Conservation (phyloP, 64 coral and sea anemone species). For the Pocillopora damicornis region DNA sequence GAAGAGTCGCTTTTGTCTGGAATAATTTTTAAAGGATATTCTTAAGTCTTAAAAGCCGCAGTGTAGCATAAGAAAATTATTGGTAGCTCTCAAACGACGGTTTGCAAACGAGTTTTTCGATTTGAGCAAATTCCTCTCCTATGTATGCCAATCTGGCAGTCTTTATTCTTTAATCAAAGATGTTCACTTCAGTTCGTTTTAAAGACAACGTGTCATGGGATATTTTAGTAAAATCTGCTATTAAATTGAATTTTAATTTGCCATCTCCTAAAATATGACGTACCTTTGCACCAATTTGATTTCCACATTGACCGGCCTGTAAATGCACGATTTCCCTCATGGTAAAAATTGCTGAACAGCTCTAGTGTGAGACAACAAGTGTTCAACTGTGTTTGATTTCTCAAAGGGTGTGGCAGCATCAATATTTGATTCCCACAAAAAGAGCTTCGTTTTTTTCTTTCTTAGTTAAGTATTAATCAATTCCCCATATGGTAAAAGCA, state of each 20-base stretch:
- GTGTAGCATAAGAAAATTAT: too few species aligned
- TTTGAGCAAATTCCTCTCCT: too few species aligned
- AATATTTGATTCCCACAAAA: neutral
- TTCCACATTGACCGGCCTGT: constrained; percentile 71
- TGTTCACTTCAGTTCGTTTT: too few species aligned
- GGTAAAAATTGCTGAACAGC: neutral
- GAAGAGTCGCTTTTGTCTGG: too few species aligned
- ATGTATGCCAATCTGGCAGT: too few species aligned
- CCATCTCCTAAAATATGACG: neutral
- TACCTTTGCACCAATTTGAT: constrained; percentile 78
- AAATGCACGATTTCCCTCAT: constrained; percentile 74
- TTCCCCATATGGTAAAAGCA: neutral
- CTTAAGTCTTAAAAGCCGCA: too few species aligned
- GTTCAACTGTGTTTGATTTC: neutral
- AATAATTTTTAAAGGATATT: too few species aligned
- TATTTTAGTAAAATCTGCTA: neutral
- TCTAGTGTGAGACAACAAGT: neutral
- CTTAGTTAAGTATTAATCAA: neutral
- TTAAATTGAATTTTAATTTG: neutral
- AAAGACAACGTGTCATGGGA: neutral
- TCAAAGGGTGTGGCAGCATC: neutral
- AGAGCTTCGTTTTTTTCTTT: neutral
- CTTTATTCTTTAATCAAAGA: too few species aligned
- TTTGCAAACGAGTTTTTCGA: too few species aligned
- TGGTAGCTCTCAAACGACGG: too few species aligned